Percentiles rank a stretch among this genome's conserved stretches.
These are phyloP conservation scores for Morbakka virulenta DNA, from an alignment of 30 jellyfish, hydroid and myxozoan species.

Conservation along the genomic window DNA sequence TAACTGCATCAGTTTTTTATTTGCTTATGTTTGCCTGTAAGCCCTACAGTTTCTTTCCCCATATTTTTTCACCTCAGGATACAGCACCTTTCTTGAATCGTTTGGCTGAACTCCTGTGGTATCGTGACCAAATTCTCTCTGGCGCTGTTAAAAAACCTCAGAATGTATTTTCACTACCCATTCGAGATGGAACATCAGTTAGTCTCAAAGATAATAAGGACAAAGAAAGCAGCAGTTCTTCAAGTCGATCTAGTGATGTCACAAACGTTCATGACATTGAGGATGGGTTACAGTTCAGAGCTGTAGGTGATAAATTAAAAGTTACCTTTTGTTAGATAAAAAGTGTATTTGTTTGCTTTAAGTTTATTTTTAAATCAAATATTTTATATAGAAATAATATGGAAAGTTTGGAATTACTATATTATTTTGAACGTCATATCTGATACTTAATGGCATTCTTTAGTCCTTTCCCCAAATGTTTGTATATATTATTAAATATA, in stretches of 20 bases:
- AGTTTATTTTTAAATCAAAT: too few species aligned
- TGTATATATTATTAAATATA: too few species aligned
- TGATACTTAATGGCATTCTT: too few species aligned
- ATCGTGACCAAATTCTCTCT: conserved; percentile 77
- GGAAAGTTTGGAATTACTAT: too few species aligned
- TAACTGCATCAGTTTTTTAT: too few species aligned
- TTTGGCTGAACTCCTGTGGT: conserved; percentile 83
- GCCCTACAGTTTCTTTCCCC: too few species aligned
- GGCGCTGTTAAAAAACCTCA: conserved; percentile 12
- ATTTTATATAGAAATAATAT: too few species aligned
- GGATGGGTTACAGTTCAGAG: background rate
- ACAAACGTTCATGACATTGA: background rate
- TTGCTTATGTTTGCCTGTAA: too few species aligned
- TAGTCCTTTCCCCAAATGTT: too few species aligned
- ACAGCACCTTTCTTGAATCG: conserved; percentile 65
- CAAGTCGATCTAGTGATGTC: background rate
- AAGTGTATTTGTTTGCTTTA: too few species aligned
- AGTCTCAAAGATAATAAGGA: background rate
- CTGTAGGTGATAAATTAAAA: background rate
- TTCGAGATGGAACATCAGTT: background rate
- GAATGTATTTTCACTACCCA: background rate
- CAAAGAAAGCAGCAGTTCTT: background rate
- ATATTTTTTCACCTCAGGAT: conserved; percentile 20
- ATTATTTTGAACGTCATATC: too few species aligned
- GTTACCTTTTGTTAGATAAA: background rate